phyloP scores from a whole-genome alignment of 2,113 vertebrate genomes.

The Lampris incognitus region DNA sequence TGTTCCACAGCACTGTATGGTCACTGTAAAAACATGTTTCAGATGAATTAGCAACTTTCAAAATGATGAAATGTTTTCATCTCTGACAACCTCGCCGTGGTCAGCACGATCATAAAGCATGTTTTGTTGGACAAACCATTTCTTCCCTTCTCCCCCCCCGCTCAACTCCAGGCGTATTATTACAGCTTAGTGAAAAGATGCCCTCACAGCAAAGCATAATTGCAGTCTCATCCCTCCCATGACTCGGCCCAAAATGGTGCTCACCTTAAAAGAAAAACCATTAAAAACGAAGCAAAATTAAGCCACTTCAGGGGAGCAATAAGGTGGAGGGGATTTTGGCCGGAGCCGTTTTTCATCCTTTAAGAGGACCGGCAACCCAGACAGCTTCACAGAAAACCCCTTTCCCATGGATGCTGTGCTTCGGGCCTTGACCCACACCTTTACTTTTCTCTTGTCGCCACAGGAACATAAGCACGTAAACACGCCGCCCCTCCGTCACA shows the following conservation, averaged over 20 bases:
- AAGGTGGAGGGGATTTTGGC: conserved; percentile 65
- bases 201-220: conserved; percentile 26
- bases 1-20: too few relatives aligned
- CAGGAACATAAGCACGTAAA: conserved; percentile 19
- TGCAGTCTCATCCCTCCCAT: conserved; percentile 23
- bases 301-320: conserved; percentile 64
- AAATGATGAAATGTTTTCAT: too few relatives aligned
- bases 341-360: conserved; percentile 49
- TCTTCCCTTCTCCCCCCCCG: not conserved
- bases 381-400: conserved; percentile 46
- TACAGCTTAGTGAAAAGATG: conserved; percentile 55
- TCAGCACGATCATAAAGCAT: conserved; percentile 3
- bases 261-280: conserved; percentile 16
- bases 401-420: conserved; percentile 51
- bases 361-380: conserved; percentile 54
- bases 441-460: conserved; percentile 17
- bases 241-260: conserved; percentile 15
- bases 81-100: too few relatives aligned
- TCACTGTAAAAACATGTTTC: too few relatives aligned
- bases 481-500: conserved; percentile 1
- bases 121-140: conserved; percentile 29
- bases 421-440: conserved; percentile 1
- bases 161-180: conserved; percentile 41
- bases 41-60: too few relatives aligned
- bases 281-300: conserved; percentile 5